Evolutionary conservation across 2,888 invertebrate genomes (phyloP), one percentile per base, ranked within the genome.

Genomic region (Drosophila imparisetae): DNA sequence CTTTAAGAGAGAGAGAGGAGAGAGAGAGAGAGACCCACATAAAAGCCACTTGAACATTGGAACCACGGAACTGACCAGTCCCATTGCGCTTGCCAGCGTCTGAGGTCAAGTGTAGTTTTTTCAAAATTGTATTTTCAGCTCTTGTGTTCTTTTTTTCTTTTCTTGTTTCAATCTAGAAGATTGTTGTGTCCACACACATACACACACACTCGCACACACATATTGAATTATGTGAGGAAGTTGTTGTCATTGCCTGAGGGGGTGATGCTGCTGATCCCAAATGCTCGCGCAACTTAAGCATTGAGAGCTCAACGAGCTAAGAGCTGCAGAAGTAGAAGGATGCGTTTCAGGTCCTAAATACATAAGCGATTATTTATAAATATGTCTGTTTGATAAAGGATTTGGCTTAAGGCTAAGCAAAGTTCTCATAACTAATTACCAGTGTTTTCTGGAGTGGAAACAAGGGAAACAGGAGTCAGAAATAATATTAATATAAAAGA

Each of bases 51-150:
- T 83, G 86, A 83, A 57, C 76, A 58, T 69, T 79, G 87, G 62
- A 55, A 55, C 75, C 72, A 75, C 72, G 65, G 72, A 75, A 75
- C 71, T 86, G 87, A 83, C 78, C 79, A 66, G 10, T 69, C 69
- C 48, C 54, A 58, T 55, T 55, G 61, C 58, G 55, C 52, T 18
- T 69, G 79, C 75, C 63, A 63, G 29, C 60, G 61, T 68, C 80
- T 75, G 83, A 89, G 87, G 89, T 85, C 81, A 83, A 87, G 86
- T 87, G 78, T 72, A 76, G 74, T 42, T 76, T 79, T 78, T 73
- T 78, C 58, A 55, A 55, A 38, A 79, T 78, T 53, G 53, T 64
- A 49, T 61, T 60, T 78, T 78, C 65, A 65, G 49, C 50, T 50
- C 50, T 55, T 58, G 32, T 30, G 6, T 83, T 78, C 75, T 67